Conservation (phyloP, 2,888 invertebrate genomes). For the Eudemis profundana region DNA sequence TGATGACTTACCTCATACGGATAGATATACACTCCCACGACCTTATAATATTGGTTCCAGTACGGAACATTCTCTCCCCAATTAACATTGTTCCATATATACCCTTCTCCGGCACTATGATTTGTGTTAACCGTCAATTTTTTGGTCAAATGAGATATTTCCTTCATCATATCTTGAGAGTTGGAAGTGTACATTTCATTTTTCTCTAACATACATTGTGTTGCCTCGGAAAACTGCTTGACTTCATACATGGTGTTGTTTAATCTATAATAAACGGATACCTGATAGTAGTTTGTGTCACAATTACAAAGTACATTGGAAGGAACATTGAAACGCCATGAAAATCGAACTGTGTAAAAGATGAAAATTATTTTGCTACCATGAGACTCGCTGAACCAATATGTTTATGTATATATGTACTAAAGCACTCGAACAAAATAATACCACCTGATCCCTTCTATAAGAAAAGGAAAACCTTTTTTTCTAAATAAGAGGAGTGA, state of each 20-base stretch:
- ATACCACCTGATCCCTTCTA: no score
- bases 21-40: constrained; percentile 71
- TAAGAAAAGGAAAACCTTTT: no score
- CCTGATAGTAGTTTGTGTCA: no score
- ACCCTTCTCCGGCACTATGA: constrained; percentile 50
- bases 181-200: constrained; percentile 65
- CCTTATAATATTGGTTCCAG: constrained; percentile 78
- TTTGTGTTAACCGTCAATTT: constrained; percentile 65
- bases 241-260: constrained; percentile 76
- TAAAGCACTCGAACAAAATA: no score
- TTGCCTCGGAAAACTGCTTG: constrained; percentile 73
- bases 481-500: no score
- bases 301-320: no score
- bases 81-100: constrained; percentile 72
- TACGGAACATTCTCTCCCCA: constrained; percentile 81
- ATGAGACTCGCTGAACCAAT: no score
- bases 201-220: constrained; percentile 71
- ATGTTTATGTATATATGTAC: no score
- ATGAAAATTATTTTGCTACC: no score
- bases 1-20: constrained; percentile 70
- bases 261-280: constrained; percentile 65
- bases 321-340: no score
- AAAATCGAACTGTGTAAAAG: no score
- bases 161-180: constrained; percentile 70
- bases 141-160: constrained; percentile 68